These are phyloP conservation scores for Corythornis cristatus DNA, from an alignment of 2,113 vertebrate species.

Conservation along the genomic window DNA sequence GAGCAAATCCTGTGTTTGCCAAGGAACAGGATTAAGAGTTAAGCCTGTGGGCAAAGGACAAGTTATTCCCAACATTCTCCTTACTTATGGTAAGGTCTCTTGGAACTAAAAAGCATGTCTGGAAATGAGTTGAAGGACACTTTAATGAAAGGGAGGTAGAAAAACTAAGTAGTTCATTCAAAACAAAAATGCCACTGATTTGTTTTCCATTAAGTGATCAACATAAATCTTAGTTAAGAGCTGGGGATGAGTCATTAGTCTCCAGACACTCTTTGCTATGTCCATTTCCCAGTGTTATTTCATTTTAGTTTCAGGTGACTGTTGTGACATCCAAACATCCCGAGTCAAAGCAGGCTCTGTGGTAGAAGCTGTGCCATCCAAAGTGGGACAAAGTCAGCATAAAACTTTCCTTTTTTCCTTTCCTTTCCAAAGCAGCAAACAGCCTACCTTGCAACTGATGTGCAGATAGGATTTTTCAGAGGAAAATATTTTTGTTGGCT, in stretches of 20 bases:
- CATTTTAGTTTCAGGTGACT: background rate
- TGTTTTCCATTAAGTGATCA: background rate
- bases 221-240: background rate
- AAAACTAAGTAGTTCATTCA: background rate
- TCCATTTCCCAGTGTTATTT: background rate
- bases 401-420: background rate
- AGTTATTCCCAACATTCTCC: background rate
- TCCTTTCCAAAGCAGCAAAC: background rate
- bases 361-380: background rate
- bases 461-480: background rate
- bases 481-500: background rate
- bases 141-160: background rate
- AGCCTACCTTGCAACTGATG: background rate
- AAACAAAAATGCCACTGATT: background rate
- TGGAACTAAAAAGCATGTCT: background rate
- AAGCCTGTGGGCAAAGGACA: background rate
- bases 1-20: background rate
- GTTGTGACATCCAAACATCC: background rate
- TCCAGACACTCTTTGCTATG: background rate
- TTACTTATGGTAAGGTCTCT: background rate
- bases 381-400: background rate
- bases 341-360: background rate
- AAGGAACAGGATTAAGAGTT: background rate
- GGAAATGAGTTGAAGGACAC: background rate
- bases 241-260: background rate